phyloP scores from a whole-genome alignment of 2,888 invertebrate genomes.

The Leptopilina syphax region DNA sequence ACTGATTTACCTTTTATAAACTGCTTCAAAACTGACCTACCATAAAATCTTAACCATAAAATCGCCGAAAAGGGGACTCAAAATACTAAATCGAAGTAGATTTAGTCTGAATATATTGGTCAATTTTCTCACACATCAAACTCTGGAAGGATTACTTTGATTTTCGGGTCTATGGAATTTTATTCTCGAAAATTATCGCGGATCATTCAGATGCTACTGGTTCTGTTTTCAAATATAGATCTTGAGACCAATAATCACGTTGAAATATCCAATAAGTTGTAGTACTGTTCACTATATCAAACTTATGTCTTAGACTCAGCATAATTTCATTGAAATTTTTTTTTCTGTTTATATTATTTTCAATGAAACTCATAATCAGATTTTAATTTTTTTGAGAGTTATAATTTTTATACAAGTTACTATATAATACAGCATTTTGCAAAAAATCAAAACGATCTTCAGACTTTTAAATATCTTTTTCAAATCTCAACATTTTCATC shows the following conservation, averaged over 20 bases:
- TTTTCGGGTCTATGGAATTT: conserved; percentile 25
- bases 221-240: background rate
- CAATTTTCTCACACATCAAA: conserved; percentile 19
- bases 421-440: background rate
- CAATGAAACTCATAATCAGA: background rate
- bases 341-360: background rate
- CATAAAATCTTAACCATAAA: no score
- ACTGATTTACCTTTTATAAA: no score
- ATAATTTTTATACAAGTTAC: background rate
- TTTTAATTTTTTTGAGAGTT: no score
- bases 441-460: background rate
- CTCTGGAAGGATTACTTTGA: conserved; percentile 32
- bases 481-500: background rate
- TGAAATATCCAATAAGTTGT: conserved; percentile 34
- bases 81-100: no score
- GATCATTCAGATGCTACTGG: background rate
- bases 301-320: background rate
- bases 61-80: no score
- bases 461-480: background rate
- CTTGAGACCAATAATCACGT: background rate
- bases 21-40: no score
- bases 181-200: conserved; percentile 12
- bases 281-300: conserved; percentile 13
- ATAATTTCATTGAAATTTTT: background rate
- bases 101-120: no score